Conservation (phyloP, 2,113 vertebrate genomes). For the Oreochromis aureus region DNA sequence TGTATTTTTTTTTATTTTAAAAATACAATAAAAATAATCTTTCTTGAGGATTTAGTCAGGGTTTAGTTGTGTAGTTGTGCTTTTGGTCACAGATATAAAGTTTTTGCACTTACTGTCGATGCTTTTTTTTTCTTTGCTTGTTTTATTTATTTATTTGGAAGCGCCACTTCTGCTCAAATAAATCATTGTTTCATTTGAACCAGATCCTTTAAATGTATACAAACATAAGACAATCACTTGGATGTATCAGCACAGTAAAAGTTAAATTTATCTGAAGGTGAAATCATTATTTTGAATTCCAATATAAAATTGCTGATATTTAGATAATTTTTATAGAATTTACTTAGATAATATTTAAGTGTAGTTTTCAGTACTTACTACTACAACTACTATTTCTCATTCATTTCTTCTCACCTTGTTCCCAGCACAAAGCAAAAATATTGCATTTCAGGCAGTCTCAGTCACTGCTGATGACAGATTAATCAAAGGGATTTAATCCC, state of each 20-base stretch:
- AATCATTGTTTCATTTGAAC: neutral
- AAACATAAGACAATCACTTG: neutral
- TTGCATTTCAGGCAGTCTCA: conserved; percentile 35
- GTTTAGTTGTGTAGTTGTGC: neutral
- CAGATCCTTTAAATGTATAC: neutral
- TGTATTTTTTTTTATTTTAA: neutral
- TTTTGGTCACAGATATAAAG: neutral
- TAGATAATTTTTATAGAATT: neutral
- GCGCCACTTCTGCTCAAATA: neutral
- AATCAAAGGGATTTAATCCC: conserved; percentile 62
- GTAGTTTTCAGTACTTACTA: neutral
- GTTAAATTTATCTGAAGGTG: neutral
- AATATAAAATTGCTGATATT: neutral
- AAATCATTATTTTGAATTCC: neutral
- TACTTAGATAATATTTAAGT: neutral
- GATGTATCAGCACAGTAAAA: neutral
- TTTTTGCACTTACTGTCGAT: neutral
- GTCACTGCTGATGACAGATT: conserved; percentile 65
- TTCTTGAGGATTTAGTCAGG: neutral
- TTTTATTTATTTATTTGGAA: neutral
- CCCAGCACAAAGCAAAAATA: conserved; percentile 21
- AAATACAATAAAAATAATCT: neutral
- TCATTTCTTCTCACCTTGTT: conserved; percentile 6
- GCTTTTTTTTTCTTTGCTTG: neutral
- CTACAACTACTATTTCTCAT: conserved; percentile 3